Conservation (phyloP, 2,888 invertebrate species). For the Hypselothyrea guttata region DNA sequence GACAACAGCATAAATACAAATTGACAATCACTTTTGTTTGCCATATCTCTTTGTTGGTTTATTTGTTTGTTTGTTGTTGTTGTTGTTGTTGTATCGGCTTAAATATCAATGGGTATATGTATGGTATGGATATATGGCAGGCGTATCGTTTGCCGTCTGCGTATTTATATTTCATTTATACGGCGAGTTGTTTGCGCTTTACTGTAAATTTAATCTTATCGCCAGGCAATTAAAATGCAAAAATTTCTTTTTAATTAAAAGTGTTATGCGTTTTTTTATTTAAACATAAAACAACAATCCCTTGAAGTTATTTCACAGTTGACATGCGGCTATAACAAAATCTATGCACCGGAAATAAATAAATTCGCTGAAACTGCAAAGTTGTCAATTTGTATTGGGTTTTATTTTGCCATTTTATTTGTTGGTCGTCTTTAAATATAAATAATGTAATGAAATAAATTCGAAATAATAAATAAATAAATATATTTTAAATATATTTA, state of each 20-base stretch:
- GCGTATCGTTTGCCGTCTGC: slow-evolving; percentile 50
- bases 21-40: slow-evolving; percentile 53
- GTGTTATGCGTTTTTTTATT: slow-evolving; percentile 7
- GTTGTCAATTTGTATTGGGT: too few relatives aligned
- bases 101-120: slow-evolving; percentile 67
- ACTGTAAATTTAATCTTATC: slow-evolving; percentile 62
- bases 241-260: slow-evolving; percentile 58
- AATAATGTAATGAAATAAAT: too few relatives aligned
- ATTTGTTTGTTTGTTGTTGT: slow-evolving; percentile 11
- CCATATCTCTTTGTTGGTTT: slow-evolving; percentile 17
- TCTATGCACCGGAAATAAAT: too few relatives aligned
- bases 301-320: not conserved
- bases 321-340: too few relatives aligned
- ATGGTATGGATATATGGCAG: too few relatives aligned
- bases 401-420: too few relatives aligned
- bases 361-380: too few relatives aligned
- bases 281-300: not conserved
- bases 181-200: slow-evolving; percentile 21
- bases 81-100: slow-evolving; percentile 51
- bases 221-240: slow-evolving; percentile 68
- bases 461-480: too few relatives aligned
- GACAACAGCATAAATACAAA: slow-evolving; percentile 61
- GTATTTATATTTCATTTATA: slow-evolving; percentile 60
- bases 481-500: too few relatives aligned
- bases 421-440: too few relatives aligned